Percentiles rank a stretch among this genome's conserved stretches.
Evolutionary conservation across 2,888 invertebrate species (phyloP).

Genomic region (Ametastegia equiseti): DNA sequence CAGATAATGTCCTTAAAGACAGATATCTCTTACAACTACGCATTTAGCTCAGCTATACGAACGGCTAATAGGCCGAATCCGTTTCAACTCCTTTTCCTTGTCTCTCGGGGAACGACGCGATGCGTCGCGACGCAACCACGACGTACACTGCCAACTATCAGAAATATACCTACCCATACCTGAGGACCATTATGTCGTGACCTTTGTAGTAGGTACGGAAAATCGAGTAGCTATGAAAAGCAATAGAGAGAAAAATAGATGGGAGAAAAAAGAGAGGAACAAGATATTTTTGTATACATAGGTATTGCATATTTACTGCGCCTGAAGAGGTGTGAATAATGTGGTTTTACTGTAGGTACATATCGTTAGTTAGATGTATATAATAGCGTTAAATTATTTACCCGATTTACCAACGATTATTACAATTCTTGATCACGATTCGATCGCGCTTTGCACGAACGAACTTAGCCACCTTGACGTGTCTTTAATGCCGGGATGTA

Average conservation of each 20-base stretch:
- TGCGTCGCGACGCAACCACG: not conserved
- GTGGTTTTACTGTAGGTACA: not conserved
- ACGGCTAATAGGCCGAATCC: constrained; percentile 48
- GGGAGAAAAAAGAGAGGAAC: too few relatives aligned
- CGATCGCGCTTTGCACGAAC: constrained; percentile 44
- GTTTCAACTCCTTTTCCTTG: constrained; percentile 36
- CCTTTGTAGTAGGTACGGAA: not conserved
- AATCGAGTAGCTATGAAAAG: not conserved
- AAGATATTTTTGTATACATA: not conserved
- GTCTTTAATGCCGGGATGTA: too few relatives aligned
- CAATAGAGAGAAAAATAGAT: not conserved
- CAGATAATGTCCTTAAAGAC: constrained; percentile 75
- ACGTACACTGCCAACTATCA: too few relatives aligned
- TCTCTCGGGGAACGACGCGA: constrained; percentile 5
- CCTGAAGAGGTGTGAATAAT: too few relatives aligned
- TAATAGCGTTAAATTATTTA: constrained; percentile 8
- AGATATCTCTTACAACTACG: constrained; percentile 67
- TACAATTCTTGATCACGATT: constrained; percentile 14
- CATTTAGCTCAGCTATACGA: constrained; percentile 36
- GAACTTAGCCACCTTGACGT: constrained; percentile 32
- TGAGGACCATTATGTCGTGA: constrained; percentile 15
- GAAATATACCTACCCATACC: too few relatives aligned
- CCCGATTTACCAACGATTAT: constrained; percentile 17
- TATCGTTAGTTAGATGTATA: not conserved
- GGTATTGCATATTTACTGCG: too few relatives aligned